A percentile compares a stretch with the other conserved stretches of the same genome.
Conservation (phyloP, 2,797 vertebrate genomes). For the Coreius guichenoti region DNA sequence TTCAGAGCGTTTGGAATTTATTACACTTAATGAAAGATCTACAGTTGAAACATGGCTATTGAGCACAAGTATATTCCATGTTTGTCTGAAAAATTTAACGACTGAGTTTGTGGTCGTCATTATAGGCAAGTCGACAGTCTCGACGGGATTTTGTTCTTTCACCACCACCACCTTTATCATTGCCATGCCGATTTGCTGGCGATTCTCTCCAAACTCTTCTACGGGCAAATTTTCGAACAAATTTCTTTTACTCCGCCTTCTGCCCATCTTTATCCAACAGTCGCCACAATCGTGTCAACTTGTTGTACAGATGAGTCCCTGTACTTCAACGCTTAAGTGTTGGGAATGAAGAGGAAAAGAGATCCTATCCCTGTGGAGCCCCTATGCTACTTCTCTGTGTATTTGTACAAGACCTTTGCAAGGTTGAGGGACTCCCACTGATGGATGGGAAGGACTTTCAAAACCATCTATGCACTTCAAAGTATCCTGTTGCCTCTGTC, state of each 20-base stretch:
- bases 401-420: constrained; percentile 27
- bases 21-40: background rate
- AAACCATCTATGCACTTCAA: background rate
- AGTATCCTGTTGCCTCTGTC: constrained; percentile 6
- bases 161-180: background rate
- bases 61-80: background rate
- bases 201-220: background rate
- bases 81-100: background rate
- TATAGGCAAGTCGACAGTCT: background rate
- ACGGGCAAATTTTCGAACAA: background rate
- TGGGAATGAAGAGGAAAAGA: background rate
- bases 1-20: background rate
- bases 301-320: background rate
- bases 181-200: background rate
- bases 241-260: background rate
- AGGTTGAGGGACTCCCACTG: constrained; percentile 10
- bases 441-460: constrained; percentile 20
- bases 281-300: background rate
- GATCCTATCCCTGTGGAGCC: background rate
- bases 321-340: background rate
- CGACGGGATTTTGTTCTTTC: background rate
- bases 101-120: background rate
- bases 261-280: background rate
- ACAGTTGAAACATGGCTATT: background rate
- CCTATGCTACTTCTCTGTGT: constrained; percentile 1